Conservation (phyloP, 2,797 vertebrate species). For the Anguilla megastoma region DNA sequence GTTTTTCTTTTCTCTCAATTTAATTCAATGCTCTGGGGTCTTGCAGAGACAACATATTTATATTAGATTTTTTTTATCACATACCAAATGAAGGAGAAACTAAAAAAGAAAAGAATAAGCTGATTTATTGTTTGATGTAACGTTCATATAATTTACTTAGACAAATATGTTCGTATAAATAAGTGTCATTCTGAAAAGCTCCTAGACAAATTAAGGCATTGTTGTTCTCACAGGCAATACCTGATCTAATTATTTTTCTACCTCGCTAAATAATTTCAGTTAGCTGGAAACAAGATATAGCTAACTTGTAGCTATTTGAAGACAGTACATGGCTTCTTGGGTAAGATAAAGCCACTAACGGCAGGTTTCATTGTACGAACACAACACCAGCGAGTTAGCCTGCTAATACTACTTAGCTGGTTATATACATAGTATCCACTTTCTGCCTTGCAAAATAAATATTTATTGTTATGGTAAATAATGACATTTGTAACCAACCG, state of each 20-base stretch:
- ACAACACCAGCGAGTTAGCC: not conserved
- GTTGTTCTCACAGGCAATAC: not conserved
- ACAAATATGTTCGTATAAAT: not conserved
- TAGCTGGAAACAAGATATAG: not conserved
- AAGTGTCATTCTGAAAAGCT: not conserved
- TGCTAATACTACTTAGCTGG: not conserved
- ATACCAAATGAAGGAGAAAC: too few relatives aligned
- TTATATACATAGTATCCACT: constrained; percentile 34
- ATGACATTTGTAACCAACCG: constrained; percentile 17
- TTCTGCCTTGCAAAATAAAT: constrained; percentile 11
- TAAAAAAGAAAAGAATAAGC: too few relatives aligned
- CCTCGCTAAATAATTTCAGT: not conserved
- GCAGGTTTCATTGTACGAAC: not conserved
- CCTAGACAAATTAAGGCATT: not conserved
- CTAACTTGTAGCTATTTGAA: not conserved
- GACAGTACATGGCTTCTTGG: not conserved
- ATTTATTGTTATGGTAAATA: constrained; percentile 9
- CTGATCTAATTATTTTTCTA: not conserved
- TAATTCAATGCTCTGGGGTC: not conserved
- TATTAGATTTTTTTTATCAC: not conserved
- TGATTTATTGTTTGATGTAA: too few relatives aligned
- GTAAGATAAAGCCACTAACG: not conserved
- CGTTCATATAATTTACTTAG: too few relatives aligned
- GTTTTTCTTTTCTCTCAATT: not conserved
- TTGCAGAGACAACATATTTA: not conserved